These are phyloP conservation scores for Ridgeia piscesae DNA, from an alignment of 1,140 invertebrate genomes.

Conservation along the genomic window DNA sequence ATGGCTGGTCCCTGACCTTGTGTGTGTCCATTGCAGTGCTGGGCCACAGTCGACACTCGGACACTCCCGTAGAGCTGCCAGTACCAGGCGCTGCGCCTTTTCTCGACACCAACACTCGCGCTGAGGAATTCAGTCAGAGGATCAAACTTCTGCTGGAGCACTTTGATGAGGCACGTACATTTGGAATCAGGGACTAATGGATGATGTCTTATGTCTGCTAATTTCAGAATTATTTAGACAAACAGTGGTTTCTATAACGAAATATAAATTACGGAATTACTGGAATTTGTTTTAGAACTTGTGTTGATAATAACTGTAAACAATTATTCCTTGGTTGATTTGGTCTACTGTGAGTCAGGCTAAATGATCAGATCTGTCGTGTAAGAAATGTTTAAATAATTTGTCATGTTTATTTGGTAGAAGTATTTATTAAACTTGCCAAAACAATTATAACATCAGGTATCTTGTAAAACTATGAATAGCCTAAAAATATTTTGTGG, in stretches of 20 bases:
- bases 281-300: too few species aligned
- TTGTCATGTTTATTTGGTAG: too few species aligned
- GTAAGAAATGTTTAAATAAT: too few species aligned
- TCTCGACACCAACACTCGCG: neutral
- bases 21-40: neutral
- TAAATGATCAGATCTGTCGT: too few species aligned
- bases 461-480: too few species aligned
- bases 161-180: neutral
- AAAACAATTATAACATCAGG: too few species aligned
- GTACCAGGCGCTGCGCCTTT: neutral
- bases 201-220: conserved; percentile 14
- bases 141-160: neutral
- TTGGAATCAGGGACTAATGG: neutral
- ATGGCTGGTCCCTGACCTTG: neutral
- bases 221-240: neutral
- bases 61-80: neutral
- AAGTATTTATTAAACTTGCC: too few species aligned
- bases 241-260: neutral
- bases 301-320: too few species aligned
- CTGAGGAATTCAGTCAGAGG: neutral
- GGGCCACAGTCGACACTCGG: neutral
- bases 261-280: too few species aligned
- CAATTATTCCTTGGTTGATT: too few species aligned
- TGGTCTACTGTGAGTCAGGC: too few species aligned
- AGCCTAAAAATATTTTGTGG: too few species aligned